Evolutionary conservation across 2,113 vertebrate genomes (phyloP), one percentile per base, ranked within the genome.

Genomic region (Cyanistes caeruleus): DNA sequence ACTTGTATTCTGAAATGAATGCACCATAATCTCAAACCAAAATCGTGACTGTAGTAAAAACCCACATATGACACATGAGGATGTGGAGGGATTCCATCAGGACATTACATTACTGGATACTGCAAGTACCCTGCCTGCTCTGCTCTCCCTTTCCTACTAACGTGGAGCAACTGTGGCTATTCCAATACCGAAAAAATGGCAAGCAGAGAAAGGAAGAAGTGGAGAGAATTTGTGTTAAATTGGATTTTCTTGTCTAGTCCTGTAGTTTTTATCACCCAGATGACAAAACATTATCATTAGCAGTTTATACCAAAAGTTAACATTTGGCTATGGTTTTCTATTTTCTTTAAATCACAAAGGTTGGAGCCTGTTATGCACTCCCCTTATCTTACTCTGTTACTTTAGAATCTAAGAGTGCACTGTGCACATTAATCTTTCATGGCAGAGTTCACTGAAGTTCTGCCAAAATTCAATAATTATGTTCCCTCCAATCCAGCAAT

Each of bases 401-500:
- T 95, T 91, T 85, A 96, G 87, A 95, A 96, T 92, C 77, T 96
- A 86, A 94, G 76, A 94, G 84, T 13, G 5, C 84, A 65, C 69
- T 94, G 84, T 49, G 70, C 91, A 97, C 89, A 93, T 95, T 96
- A 97, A 97, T 97, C 90, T 97, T 96, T 94, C 87, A 90, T 95
- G 95, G 95, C 95, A 93, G 86, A 97, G 80, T 97, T 97, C 92
- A 98, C 84, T 97, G 96, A 96, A 98, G 96, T 97, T 94, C 93
- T 97, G 97, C 94, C 97, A 97, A 97, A 97, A 96, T 96, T 96
- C 94, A 96, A 89, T 94, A 98, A 97, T 94, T 97, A 93, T 89
- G 87, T 93, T 97, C 70, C 84, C 87, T 95, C 90, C 92, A 94
- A 93, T 94, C 89, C 68, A 94, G 84, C 89, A 93, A 96, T 93